These are phyloP conservation scores for Natrix natrix DNA, from an alignment of 2,797 vertebrate genomes.

Conservation along the genomic window DNA sequence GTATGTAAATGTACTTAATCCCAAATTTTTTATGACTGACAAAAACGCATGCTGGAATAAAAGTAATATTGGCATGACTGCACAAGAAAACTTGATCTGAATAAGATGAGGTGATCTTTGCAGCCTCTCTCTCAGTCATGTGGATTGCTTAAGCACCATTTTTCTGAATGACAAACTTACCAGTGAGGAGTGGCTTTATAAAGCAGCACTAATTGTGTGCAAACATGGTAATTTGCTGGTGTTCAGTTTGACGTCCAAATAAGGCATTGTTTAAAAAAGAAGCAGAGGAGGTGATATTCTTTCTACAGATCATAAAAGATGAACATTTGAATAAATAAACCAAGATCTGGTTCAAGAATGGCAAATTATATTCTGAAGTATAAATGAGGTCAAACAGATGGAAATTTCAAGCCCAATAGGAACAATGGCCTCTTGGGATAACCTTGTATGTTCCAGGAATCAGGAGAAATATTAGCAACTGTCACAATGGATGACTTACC, in stretches of 20 bases:
- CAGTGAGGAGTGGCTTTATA: background rate
- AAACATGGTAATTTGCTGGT: background rate
- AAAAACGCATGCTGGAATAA: background rate
- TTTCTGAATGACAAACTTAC: background rate
- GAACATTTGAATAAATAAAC: background rate
- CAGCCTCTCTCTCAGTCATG: background rate
- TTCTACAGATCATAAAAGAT: background rate
- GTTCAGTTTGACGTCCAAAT: background rate
- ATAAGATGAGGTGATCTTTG: background rate
- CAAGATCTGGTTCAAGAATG: background rate
- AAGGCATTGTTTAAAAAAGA: background rate
- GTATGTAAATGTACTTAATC: background rate
- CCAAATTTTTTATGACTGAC: background rate
- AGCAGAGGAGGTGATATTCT: background rate
- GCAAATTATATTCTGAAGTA: background rate
- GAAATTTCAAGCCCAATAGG: background rate
- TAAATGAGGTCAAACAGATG: background rate
- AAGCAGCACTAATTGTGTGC: background rate
- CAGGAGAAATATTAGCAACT: background rate
- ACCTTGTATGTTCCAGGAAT: background rate
- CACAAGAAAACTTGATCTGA: background rate
- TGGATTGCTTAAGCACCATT: background rate
- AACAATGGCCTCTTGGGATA: background rate
- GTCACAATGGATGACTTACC: background rate
- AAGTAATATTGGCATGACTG: background rate